A percentile compares a stretch with the other conserved stretches of the same genome.
These are phyloP conservation scores for Heliconius erato DNA, from an alignment of 2,888 invertebrate species.

Conservation along the genomic window DNA sequence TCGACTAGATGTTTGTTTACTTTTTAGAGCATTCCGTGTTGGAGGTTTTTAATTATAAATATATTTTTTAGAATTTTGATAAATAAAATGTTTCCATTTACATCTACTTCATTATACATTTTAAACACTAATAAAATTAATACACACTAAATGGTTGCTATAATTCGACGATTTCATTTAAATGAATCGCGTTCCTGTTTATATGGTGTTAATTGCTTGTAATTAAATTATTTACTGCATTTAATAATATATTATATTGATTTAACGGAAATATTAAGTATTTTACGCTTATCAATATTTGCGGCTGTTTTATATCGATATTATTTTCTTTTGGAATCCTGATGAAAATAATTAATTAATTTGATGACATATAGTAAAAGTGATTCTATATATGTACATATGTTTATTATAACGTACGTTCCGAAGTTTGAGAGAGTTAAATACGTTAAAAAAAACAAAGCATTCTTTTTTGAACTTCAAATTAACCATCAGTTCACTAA, in stretches of 20 bases:
- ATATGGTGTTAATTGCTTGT: conserved; percentile 17
- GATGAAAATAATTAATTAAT: neutral
- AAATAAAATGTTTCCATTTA: neutral
- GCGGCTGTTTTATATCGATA: neutral
- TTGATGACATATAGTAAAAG: neutral
- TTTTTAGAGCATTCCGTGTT: neutral
- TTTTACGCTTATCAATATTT: neutral
- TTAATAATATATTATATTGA: conserved; percentile 16
- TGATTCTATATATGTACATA: neutral
- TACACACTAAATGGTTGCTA: neutral
- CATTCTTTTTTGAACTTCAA: too few species aligned
- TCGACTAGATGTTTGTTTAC: neutral
- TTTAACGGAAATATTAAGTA: neutral
- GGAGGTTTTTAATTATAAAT: neutral
- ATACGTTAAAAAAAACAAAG: too few species aligned
- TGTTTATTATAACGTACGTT: too few species aligned
- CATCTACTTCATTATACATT: neutral
- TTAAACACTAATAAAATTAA: conserved; percentile 1
- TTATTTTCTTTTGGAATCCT: neutral
- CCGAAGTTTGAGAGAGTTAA: too few species aligned
- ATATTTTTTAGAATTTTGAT: neutral
- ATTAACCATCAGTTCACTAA: too few species aligned
- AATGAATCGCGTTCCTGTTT: neutral
- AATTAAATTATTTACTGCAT: neutral
- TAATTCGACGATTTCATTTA: neutral